Evolutionary conservation across 2,888 invertebrate species (phyloP), one percentile per base, ranked within the genome.

Genomic region (Hermaeophaga mercurialis): DNA sequence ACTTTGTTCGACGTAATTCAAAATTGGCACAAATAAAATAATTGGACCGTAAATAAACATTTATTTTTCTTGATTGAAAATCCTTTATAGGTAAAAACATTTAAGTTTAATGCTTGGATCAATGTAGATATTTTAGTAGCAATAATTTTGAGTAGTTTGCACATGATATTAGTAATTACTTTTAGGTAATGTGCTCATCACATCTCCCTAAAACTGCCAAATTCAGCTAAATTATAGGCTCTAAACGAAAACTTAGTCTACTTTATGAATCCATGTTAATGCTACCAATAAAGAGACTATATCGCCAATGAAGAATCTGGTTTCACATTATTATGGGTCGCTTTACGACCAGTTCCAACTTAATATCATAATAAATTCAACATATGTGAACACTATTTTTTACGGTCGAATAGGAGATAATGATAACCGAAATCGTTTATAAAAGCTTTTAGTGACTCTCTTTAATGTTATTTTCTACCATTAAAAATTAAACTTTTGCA

Each of bases 311-410:
- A 68, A 68, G 67, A 68, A 69, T 67, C 69, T 68, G 66, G 68
- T 67, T 68, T 67, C 65, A 70, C 67, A 67, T 68, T 69, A 63
- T 48, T 53, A 57, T 52, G 48, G 63, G 66, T 63, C 66, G 62
- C 68, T 71, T 74, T 73, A 74, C 69, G 66, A 68, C 70, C 73
- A 72, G 71, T 75, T 73, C 72, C 70, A 66, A 69, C 70, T 74
- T 75, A 75, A 75, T 75, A 75, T 72, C 75, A 74, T 73, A 75
- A 74, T 75, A 75, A 75, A 75, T 75, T 75, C 69, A 74, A 74
- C 75, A 75, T 74, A 74, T 75, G 74, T 73, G 74, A 72, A 74
- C 73, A 73, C 70, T 71, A 73, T 72, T 73, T 66, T 75, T 73
- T 73, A 70, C 65, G 56, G 67, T 59, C 62, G 65, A 61, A 61